Conservation (phyloP, 2,888 invertebrate species). For the Frankliniella fusca region DNA sequence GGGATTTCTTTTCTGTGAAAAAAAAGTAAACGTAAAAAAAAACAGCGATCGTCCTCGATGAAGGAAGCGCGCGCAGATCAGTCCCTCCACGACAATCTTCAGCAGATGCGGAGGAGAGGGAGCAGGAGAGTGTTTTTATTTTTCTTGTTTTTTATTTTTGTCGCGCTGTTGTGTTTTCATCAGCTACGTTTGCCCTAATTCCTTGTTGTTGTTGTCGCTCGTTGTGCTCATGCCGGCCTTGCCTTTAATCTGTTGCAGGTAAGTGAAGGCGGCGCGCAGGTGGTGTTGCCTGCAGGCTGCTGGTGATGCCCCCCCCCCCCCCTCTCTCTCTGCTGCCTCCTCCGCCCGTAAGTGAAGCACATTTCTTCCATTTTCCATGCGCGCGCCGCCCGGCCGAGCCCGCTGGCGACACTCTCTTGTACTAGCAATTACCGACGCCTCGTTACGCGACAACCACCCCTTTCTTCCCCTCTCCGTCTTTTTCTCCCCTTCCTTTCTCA, state of each 20-base stretch:
- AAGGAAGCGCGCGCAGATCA: too few species aligned
- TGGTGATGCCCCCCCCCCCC: neutral
- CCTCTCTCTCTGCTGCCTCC: neutral
- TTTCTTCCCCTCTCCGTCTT: neutral
- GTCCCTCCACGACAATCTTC: too few species aligned
- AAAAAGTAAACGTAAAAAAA: too few species aligned
- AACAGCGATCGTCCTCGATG: too few species aligned
- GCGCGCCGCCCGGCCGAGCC: neutral
- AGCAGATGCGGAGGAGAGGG: too few species aligned
- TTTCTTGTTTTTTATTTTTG: too few species aligned
- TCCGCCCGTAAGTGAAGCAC: neutral
- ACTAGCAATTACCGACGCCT: conserved; percentile 10
- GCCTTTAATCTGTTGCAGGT: neutral
- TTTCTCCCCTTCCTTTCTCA: neutral
- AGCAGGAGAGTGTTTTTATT: too few species aligned
- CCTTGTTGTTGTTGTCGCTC: too few species aligned
- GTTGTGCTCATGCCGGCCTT: too few species aligned
- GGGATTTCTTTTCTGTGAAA: too few species aligned
- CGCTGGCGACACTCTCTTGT: neutral
- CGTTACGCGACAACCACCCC: neutral
- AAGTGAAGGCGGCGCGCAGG: neutral
- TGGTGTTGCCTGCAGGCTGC: neutral
- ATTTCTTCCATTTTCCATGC: neutral
- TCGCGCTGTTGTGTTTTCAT: too few species aligned
- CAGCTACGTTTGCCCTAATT: too few species aligned